A percentile compares a stretch with the other conserved stretches of the same genome.
These are phyloP conservation scores for Callopanchax toddi DNA, from an alignment of 2,113 vertebrate genomes.

Conservation along the genomic window DNA sequence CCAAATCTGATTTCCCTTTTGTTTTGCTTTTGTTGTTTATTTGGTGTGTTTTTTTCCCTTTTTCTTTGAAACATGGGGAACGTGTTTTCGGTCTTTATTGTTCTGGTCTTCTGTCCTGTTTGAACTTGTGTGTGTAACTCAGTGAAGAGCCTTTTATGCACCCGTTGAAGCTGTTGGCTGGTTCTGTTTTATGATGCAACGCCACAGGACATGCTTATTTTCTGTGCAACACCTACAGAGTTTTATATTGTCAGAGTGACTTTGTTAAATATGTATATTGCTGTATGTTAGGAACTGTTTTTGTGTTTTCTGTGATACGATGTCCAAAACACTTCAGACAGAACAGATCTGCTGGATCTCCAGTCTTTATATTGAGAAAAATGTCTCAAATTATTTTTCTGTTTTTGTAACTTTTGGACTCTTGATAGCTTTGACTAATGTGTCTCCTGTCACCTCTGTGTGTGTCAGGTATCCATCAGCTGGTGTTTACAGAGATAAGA, in stretches of 20 bases:
- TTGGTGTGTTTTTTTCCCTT: constrained; percentile 11
- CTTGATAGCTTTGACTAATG: constrained; percentile 38
- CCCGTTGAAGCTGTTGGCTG: too few species aligned
- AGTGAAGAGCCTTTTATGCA: constrained; percentile 61
- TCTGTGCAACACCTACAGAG: too few species aligned
- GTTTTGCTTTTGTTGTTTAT: constrained; percentile 15
- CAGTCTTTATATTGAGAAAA: constrained; percentile 40
- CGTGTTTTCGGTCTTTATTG: constrained; percentile 39
- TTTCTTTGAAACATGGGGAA: constrained; percentile 40
- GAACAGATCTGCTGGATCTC: too few species aligned
- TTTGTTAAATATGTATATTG: constrained; percentile 61
- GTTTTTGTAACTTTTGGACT: constrained; percentile 17
- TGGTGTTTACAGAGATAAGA: constrained; percentile 63
- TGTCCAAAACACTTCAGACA: constrained; percentile 56
- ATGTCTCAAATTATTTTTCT: constrained; percentile 35
- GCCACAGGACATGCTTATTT: too few species aligned
- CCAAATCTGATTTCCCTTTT: constrained; percentile 12
- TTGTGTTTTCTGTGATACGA: constrained; percentile 69
- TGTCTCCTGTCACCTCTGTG: constrained; percentile 51
- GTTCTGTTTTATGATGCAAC: too few species aligned
- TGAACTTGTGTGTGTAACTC: constrained; percentile 39
- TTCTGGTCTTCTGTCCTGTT: constrained; percentile 48
- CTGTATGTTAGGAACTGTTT: constrained; percentile 58
- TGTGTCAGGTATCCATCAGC: constrained; percentile 56
- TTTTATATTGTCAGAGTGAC: constrained; percentile 46